phyloP scores from a whole-genome alignment of 2,888 invertebrate genomes.

The Thecophora atra region DNA sequence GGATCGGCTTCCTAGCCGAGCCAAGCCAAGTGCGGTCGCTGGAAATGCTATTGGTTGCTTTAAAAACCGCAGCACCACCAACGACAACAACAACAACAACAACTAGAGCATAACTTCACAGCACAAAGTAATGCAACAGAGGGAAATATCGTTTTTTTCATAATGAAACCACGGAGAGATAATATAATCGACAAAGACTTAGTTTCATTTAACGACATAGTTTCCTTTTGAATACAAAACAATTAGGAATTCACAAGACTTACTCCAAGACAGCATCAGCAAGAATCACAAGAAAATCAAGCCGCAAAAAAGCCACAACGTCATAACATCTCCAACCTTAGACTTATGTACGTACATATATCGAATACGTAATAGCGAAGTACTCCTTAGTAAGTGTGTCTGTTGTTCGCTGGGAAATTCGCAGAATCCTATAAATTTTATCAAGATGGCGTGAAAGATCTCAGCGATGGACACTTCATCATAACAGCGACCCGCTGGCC shows the following conservation, averaged over 20 bases:
- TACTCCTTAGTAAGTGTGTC: constrained; percentile 25
- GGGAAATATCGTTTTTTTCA: background rate
- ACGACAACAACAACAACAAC: background rate
- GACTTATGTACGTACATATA: constrained; percentile 7
- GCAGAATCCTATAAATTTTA: constrained; percentile 32
- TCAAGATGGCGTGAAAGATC: constrained; percentile 35
- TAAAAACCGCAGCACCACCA: background rate
- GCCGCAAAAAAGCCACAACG: background rate
- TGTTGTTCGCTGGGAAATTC: background rate
- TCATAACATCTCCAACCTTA: background rate
- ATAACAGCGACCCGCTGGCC: constrained; percentile 22
- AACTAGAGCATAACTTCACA: constrained; percentile 1
- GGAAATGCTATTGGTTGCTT: too few relatives aligned
- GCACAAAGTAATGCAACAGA: background rate
- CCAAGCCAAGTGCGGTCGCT: background rate
- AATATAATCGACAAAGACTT: background rate
- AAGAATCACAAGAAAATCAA: constrained; percentile 4
- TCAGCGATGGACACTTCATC: constrained; percentile 32
- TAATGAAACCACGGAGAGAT: background rate
- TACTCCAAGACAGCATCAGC: background rate
- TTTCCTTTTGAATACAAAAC: background rate
- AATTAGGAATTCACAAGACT: background rate
- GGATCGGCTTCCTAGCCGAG: background rate
- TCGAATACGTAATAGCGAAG: constrained; percentile 4
- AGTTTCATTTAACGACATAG: background rate